These are phyloP conservation scores for Stenotaenia linearis DNA, from an alignment of 2,888 invertebrate species.

Conservation along the genomic window DNA sequence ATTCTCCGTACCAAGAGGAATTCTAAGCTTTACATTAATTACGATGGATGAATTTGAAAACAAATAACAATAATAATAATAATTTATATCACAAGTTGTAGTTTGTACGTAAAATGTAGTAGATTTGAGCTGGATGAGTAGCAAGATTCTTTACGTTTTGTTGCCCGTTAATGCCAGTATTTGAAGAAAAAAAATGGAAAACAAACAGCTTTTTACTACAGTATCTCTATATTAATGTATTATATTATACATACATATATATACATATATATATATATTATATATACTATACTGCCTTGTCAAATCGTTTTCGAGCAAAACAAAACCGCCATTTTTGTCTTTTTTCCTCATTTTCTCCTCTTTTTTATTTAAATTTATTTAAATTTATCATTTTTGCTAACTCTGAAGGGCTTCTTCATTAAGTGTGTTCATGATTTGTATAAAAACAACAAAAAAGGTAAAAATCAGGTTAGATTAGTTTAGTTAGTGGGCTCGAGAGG, in stretches of 20 bases:
- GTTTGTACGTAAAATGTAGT: not conserved
- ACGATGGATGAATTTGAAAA: not conserved
- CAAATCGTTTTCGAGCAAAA: not conserved
- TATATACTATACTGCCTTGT: not conserved
- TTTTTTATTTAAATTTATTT: not conserved
- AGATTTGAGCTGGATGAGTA: not conserved
- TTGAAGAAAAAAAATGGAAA: not conserved
- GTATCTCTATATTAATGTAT: not conserved
- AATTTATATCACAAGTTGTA: not conserved
- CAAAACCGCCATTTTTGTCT: not conserved
- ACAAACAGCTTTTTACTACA: not conserved
- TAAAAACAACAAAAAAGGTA: not conserved
- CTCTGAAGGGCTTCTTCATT: not conserved
- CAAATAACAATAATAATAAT: not conserved
- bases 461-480: not conserved
- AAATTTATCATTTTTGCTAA: not conserved
- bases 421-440: not conserved
- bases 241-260: not conserved
- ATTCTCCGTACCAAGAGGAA: not conserved
- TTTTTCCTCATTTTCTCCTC: not conserved
- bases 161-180: not conserved
- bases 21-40: not conserved
- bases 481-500: not conserved
- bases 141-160: not conserved
- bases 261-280: not conserved